Evolutionary conservation across 2,113 vertebrate genomes (phyloP).

Genomic region (Otus sunia): DNA sequence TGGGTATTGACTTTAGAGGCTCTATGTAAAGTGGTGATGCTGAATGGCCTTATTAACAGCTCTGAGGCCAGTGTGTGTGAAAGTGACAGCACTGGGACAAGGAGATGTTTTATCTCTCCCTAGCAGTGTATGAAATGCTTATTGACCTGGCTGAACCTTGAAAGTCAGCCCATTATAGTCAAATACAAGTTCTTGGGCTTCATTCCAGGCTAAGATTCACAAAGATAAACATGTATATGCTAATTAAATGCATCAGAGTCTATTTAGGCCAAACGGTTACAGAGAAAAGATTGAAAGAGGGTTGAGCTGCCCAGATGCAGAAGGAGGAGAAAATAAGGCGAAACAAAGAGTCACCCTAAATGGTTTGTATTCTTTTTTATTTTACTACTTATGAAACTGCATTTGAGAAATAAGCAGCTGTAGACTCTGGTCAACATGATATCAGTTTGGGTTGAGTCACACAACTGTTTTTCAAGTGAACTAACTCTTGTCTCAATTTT

Average conservation of each 20-base stretch:
- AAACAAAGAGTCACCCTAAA: background rate
- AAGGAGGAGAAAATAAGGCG: background rate
- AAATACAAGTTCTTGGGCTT: constrained; percentile 13
- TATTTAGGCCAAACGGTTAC: constrained; percentile 21
- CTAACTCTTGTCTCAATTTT: background rate
- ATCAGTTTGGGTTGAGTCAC: background rate
- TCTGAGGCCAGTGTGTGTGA: background rate
- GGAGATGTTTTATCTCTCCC: constrained; percentile 7
- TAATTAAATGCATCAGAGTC: background rate
- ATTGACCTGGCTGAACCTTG: constrained; percentile 4
- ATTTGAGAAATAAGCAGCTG: background rate
- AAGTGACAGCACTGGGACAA: background rate
- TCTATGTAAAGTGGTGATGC: background rate
- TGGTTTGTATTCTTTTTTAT: background rate
- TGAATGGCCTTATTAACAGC: constrained; percentile 25
- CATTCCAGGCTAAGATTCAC: constrained; percentile 2
- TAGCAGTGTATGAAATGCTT: constrained; percentile 9
- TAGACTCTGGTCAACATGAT: background rate
- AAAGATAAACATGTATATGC: background rate
- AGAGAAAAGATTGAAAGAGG: background rate
- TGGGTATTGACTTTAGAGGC: background rate
- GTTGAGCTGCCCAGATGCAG: background rate
- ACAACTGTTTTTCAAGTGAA: background rate
- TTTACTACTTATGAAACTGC: background rate
- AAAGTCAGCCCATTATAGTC: constrained; percentile 14